Base-by-base conservation (phyloP, 2,797 vertebrate species). In the Cryptoprocta ferox region DNA sequence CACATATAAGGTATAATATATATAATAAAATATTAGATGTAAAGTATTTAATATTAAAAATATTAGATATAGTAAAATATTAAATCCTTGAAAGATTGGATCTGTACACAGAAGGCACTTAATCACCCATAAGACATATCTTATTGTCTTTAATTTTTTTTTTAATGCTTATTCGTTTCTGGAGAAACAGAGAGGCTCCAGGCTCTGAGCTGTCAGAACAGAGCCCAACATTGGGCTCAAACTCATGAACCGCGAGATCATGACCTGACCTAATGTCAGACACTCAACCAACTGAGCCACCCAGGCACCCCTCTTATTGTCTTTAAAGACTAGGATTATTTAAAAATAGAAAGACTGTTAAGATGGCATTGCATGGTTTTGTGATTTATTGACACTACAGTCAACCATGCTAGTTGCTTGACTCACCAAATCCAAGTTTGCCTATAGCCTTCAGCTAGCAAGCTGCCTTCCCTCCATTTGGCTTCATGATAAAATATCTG, bases 401-500 rank as follows among this genome's bases (percentile, higher is more conserved):
- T 78, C 63, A 70, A 32, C n/a, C 19, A 3, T 66, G 7, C 16
- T 84, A 50, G 16, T 82, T 94, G 21, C 35, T 63, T 78, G 16
- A 83, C 19, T 91, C 42, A 95, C 14, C 21, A 53, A 70, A 85
- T 59, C 95, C 48, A 76, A 70, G 26, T 78, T 96, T 82, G 19
- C 53, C 28, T 94, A 6, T 63, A 65, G 37, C 79, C 24, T 70
- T 92, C 37, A 97, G 19, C 35, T 50, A 30, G 6, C 1, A 70
- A 65, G n/a, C 24, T 89, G 78, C 68, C 9, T 66, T 70, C 8
- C 42, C 4, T 88, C 26, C 21, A 30, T 68, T 86, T 86, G 68
- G 30, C 21, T 93, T 94, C 70, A n/a, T 87, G 35, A 32, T 56
- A 82, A 2, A 61, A n/a, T 65, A 71, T 37, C 19, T 94, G 6